Evolutionary conservation across 2,888 invertebrate species (phyloP).

Genomic region (Deilephila elpenor): DNA sequence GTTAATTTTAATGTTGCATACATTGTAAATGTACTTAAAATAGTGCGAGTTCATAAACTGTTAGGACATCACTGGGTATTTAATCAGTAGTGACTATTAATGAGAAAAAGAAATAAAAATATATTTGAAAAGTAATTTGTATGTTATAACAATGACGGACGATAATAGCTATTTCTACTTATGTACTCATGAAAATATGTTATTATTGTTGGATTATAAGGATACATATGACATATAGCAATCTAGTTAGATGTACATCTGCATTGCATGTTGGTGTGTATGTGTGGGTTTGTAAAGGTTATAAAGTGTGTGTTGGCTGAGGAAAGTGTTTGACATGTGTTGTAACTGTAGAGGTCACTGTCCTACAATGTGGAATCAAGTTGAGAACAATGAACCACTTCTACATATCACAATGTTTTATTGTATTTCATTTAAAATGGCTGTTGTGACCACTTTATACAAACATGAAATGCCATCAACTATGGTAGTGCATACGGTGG

Average conservation of each 20-base stretch:
- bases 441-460: not conserved
- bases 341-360: conserved; percentile 10
- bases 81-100: too few species aligned
- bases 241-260: not conserved
- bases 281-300: conserved; percentile 1
- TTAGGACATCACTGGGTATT: too few species aligned
- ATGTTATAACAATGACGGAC: too few species aligned
- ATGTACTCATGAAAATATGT: too few species aligned
- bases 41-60: not conserved
- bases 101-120: too few species aligned
- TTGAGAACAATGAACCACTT: conserved; percentile 29
- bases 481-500: not conserved
- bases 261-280: not conserved
- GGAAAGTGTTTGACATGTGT: conserved; percentile 27
- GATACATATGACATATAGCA: not conserved
- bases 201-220: too few species aligned
- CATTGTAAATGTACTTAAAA: not conserved
- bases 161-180: too few species aligned
- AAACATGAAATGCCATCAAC: not conserved
- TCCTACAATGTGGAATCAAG: conserved; percentile 15
- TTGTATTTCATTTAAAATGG: conserved; percentile 14
- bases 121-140: too few species aligned
- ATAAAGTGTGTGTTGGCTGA: conserved; percentile 5
- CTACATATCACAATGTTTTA: conserved; percentile 27
- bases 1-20: conserved; percentile 9